Base-by-base conservation (phyloP, 2,113 vertebrate species). In the Archocentrus centrarchus region DNA sequence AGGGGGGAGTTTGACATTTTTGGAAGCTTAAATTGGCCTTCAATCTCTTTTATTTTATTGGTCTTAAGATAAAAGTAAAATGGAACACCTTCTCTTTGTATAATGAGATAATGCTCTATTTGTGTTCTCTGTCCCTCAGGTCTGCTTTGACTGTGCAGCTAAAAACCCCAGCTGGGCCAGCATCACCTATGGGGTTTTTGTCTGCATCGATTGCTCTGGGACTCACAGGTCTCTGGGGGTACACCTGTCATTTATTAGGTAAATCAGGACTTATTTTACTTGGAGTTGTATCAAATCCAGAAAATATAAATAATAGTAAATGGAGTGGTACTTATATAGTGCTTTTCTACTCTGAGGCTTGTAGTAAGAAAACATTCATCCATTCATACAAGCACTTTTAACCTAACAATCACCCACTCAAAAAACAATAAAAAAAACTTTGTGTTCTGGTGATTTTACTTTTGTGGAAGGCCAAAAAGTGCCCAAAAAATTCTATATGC, bases 111-210 rank as follows among this genome's bases (percentile, higher is more conserved):
- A 55, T 60, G 17, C 27, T 20, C 18, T 24, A 37, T 62, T 30
- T 4, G 24, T 79, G 39, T 55, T 85, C 8, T 64, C 15, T 83
- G 37, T 57, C 27, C 30, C 7, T 22, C 60, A 99, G 98, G 93
- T 95, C 2, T 99, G 98, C 82, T 99, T 99, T 86, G 98, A 99
- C 87, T 99, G 98, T 1, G 95, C 96, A 14, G 96, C 97, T 0
- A 99, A 99, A 89, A 99, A 99, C 76, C 98, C 98, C 57, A 99
- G 98, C 92, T 99, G 98, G 98, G 97, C 98, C 2, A 99, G 98
- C 93, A 96, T 99, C 90, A 99, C 98, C 1, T 97, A 99, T 0
- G 98, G 98, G 10, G 98, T 99, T 18, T 99, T 99, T 20, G 95
- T 99, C 0, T 99, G 98, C 63, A 99, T 99, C 5, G 98, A 99